Conservation (phyloP, 2,113 vertebrate species). For the Zosterops pallidus region DNA sequence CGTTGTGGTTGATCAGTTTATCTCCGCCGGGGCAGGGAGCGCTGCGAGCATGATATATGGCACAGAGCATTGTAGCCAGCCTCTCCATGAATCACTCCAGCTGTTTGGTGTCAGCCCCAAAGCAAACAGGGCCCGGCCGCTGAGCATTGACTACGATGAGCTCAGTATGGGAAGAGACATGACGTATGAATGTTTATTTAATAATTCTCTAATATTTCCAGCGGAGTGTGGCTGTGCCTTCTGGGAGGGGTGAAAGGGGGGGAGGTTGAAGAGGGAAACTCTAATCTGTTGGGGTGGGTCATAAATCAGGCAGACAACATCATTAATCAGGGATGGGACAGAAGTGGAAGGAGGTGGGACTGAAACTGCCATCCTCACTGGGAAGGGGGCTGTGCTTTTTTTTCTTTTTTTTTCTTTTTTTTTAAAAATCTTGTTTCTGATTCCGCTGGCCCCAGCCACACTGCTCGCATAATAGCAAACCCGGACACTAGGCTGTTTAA, state of each 20-base stretch:
- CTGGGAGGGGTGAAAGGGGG: constrained; percentile 25
- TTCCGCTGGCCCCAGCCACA: background rate
- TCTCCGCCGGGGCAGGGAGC: constrained; percentile 82
- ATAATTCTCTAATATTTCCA: constrained; percentile 89
- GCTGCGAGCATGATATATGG: constrained; percentile 83
- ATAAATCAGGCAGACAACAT: constrained; percentile 90
- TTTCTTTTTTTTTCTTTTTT: background rate
- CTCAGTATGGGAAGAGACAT: constrained; percentile 82
- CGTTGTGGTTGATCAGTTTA: constrained; percentile 83
- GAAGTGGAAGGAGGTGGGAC: constrained; percentile 75
- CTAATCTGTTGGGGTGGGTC: constrained; percentile 83
- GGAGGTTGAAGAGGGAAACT: constrained; percentile 77
- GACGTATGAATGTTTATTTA: constrained; percentile 91
- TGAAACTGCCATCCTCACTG: constrained; percentile 54
- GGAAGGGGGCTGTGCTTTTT: constrained; percentile 35
- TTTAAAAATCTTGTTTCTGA: constrained; percentile 57
- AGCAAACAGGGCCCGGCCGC: constrained; percentile 78
- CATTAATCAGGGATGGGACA: constrained; percentile 88
- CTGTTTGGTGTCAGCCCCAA: constrained; percentile 86
- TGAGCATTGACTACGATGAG: constrained; percentile 80
- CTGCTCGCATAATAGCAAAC: constrained; percentile 40
- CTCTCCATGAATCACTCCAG: constrained; percentile 91
- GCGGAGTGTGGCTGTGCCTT: constrained; percentile 73
- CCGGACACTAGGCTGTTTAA: constrained; percentile 1
- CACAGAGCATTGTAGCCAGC: constrained; percentile 83